Percentiles rank a stretch among this genome's conserved stretches.
Evolutionary conservation across 2,888 invertebrate species (phyloP).

Genomic region (Apantesis nais): DNA sequence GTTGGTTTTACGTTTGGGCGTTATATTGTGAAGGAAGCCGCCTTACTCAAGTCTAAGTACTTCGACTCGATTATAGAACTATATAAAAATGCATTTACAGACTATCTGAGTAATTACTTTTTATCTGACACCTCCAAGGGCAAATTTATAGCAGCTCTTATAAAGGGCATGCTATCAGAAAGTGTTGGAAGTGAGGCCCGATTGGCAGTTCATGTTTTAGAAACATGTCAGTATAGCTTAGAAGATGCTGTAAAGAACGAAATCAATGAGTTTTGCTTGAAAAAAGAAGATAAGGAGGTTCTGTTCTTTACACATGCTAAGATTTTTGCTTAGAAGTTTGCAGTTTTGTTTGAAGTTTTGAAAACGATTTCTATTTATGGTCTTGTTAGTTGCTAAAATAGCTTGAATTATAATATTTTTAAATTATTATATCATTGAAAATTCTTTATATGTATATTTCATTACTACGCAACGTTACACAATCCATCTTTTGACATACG

Average conservation of each 20-base stretch:
- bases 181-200: conserved; percentile 26
- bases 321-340: not conserved
- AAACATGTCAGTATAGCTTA: not conserved
- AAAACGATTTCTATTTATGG: not conserved
- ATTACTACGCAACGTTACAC: too few relatives aligned
- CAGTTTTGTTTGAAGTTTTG: not conserved
- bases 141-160: conserved; percentile 19
- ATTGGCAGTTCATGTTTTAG: conserved; percentile 29
- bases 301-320: conserved; percentile 13
- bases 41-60: conserved; percentile 51
- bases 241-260: not conserved
- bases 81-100: conserved; percentile 45
- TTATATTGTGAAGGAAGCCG: conserved; percentile 56
- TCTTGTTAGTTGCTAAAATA: too few relatives aligned
- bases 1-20: conserved; percentile 61
- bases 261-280: conserved; percentile 7
- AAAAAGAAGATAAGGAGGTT: conserved; percentile 9
- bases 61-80: conserved; percentile 60
- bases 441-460: too few relatives aligned
- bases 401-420: too few relatives aligned
- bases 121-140: conserved; percentile 8
- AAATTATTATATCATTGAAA: too few relatives aligned
- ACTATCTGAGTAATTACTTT: conserved; percentile 40
- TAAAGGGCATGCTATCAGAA: conserved; percentile 29
- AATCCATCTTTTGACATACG: too few relatives aligned